These are phyloP conservation scores for Eira barbara DNA, from an alignment of 2,113 vertebrate genomes.

Conservation along the genomic window DNA sequence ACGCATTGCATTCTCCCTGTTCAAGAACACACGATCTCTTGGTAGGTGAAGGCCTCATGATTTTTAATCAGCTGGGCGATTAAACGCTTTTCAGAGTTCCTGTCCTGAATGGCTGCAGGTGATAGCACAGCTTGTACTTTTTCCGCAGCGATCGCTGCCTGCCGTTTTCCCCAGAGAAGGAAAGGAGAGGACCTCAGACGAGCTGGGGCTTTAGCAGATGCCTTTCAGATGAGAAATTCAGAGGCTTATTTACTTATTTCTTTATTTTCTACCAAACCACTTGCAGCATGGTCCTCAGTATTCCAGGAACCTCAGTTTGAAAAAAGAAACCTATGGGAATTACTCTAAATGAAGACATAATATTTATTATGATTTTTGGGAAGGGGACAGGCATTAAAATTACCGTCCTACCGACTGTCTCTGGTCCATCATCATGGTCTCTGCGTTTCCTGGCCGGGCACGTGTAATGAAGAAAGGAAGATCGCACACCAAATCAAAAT, in stretches of 20 bases:
- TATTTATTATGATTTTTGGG: background rate
- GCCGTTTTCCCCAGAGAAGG: background rate
- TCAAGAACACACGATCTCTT: background rate
- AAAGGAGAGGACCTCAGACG: background rate
- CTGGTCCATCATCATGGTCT: background rate
- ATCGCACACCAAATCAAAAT: background rate
- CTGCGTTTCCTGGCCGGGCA: background rate
- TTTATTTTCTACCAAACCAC: background rate
- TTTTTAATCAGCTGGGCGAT: background rate
- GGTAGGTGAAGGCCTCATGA: background rate
- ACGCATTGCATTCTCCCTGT: background rate
- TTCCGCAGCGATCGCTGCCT: fast-evolving
- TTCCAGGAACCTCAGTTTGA: background rate
- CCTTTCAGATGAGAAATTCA: background rate
- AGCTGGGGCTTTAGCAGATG: background rate
- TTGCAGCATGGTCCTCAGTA: background rate
- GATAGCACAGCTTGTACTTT: background rate
- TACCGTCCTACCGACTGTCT: background rate
- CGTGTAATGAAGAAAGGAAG: background rate
- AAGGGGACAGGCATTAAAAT: background rate
- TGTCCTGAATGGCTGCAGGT: background rate
- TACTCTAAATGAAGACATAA: background rate
- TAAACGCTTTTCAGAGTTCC: background rate
- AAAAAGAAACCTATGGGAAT: background rate
- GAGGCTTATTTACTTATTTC: background rate